Evolutionary conservation across 2,797 vertebrate species (phyloP), one percentile per base, ranked within the genome.

Genomic region (Argyrosomus regius): DNA sequence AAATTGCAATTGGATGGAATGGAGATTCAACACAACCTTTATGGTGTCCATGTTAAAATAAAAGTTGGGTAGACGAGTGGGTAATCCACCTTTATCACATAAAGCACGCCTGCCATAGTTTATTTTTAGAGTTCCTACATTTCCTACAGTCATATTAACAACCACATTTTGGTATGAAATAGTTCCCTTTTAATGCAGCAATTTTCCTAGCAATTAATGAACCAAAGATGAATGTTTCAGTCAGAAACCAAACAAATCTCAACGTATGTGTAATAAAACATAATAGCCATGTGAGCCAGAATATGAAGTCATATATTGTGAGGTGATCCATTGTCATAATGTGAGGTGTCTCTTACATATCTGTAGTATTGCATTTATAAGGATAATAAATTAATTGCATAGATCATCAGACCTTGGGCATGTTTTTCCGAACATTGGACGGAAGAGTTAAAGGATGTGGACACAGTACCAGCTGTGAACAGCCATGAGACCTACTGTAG

Each of bases 401-500:
- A 93, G 94, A 91, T 90, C 89, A 26, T 84, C 84, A 90, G 90
- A 91, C 86, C 86, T 83, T 73, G 82, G 86, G 81, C 56, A 3
- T 80, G 86, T 85, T 90, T 39, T 90, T 92, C 79, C 77, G 11
- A 87, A 73, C 65, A 68, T 54, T 88, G 90, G 88, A 93, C 84
- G 87, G 92, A 92, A 83, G 82, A 84, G 83, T 83, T 77, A 70
- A 81, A 89, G 77, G 81, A 87, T 66, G 81, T 88, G 77, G 91
- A 92, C 93, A 94, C 93, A 93, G 93, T 86, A 93, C 91, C 93
- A 93, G 93, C 93, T 94, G 93, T 94, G 91, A 92, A 82, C 85
- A 90, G 91, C 80, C 87, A 78, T 70, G 77, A 88, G 76, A 79
- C 82, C 77, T 77, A 78, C 66, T 79, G 72, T 69, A 78, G 79